Evolutionary conservation across 2,888 invertebrate species (phyloP).

Genomic region (Perithous albicinctus): DNA sequence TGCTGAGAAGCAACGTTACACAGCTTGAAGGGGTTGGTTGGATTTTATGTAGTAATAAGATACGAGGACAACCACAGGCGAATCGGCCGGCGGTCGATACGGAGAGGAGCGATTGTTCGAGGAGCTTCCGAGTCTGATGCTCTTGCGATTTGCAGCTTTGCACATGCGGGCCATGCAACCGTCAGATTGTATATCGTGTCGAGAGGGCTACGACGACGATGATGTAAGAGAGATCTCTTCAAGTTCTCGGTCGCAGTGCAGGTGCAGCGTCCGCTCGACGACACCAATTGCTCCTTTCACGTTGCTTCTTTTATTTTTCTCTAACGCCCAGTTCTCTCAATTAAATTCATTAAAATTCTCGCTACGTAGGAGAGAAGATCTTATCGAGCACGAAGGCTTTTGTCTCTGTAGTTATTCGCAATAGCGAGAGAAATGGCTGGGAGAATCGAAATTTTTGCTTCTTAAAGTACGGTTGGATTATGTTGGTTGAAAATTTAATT

Average conservation of each 20-base stretch:
- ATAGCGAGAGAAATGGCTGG: background rate
- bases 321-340: background rate
- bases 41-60: conserved; percentile 2
- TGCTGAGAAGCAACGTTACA: conserved; percentile 11
- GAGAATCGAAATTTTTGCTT: background rate
- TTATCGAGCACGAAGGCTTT: background rate
- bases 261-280: background rate
- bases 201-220: background rate
- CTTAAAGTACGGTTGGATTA: background rate
- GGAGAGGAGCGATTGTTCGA: conserved; percentile 58
- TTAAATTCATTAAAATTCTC: background rate
- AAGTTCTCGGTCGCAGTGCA: conserved; percentile 7
- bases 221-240: background rate
- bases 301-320: background rate
- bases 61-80: background rate
- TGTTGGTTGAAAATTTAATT: too few species aligned
- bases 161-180: background rate
- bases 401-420: background rate
- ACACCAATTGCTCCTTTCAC: background rate
- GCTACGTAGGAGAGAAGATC: background rate
- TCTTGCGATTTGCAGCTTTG: background rate
- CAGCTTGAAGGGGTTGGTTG: too few species aligned
- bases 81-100: conserved; percentile 61
- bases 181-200: background rate
- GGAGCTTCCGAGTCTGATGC: background rate